Conservation (phyloP, 2,113 vertebrate genomes). For the Panthera tigris region DNA sequence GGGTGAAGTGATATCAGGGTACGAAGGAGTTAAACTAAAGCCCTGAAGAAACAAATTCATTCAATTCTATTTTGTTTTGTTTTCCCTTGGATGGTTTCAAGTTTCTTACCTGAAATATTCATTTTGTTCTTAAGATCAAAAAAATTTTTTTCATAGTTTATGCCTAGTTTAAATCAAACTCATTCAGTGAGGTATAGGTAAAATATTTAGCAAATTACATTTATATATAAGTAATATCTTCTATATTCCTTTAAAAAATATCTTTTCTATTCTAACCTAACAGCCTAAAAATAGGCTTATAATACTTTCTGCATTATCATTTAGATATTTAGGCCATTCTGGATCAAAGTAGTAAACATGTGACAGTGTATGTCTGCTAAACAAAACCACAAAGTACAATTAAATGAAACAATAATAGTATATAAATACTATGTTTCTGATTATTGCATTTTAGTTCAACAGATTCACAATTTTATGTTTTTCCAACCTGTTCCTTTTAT, state of each 20-base stretch:
- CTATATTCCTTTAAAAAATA: not conserved
- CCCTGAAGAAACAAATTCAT: not conserved
- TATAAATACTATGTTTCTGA: not conserved
- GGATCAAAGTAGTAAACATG: not conserved
- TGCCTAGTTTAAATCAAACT: not conserved
- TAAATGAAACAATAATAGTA: not conserved
- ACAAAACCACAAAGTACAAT: not conserved
- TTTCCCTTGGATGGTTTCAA: not conserved
- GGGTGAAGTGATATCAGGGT: not conserved
- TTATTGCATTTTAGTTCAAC: not conserved
- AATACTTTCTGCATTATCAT: not conserved
- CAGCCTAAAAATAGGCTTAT: not conserved
- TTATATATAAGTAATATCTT: not conserved
- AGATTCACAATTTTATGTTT: not conserved
- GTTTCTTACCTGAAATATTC: not conserved
- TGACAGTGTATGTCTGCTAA: not conserved
- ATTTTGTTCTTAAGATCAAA: conserved; percentile 5
- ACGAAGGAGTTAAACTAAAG: not conserved
- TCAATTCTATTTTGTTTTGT: not conserved
- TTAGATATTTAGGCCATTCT: not conserved
- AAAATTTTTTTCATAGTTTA: not conserved
- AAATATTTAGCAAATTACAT: not conserved
- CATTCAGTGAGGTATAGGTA: not conserved
- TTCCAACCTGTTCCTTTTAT: not conserved
- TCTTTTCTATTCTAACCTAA: not conserved